Percentiles rank a stretch among this genome's conserved stretches.
These are phyloP conservation scores for Aspidoscelis tigris DNA, from an alignment of 2,113 vertebrate species.

Conservation along the genomic window DNA sequence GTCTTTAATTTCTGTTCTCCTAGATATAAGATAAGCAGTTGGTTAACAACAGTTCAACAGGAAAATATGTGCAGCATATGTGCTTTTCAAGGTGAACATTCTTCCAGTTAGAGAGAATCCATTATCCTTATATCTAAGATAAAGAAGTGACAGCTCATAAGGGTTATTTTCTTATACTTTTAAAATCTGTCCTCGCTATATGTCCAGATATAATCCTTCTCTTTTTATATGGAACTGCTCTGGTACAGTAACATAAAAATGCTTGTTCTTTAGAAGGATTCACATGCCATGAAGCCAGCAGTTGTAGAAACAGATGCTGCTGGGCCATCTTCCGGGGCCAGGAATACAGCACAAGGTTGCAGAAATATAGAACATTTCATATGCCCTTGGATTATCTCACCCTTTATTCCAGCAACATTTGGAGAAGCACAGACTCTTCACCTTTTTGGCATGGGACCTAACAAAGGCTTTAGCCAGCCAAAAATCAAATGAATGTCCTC, in stretches of 20 bases:
- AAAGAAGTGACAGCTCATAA: background rate
- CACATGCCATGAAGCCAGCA: background rate
- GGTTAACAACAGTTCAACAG: slow-evolving; percentile 35
- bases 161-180: background rate
- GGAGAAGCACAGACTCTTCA: too few species aligned
- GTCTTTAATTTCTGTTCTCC: slow-evolving; percentile 10
- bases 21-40: slow-evolving; percentile 50
- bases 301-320: background rate
- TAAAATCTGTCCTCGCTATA: background rate
- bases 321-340: background rate
- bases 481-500: background rate
- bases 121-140: background rate
- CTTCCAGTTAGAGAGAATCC: slow-evolving; percentile 5
- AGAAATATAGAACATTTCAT: background rate
- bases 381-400: background rate
- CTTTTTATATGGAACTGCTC: background rate
- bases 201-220: background rate
- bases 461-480: background rate
- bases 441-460: too few species aligned
- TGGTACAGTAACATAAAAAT: background rate
- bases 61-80: slow-evolving; percentile 19
- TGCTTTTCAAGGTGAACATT: slow-evolving; percentile 48
- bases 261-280: background rate
- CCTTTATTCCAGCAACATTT: background rate
- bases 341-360: background rate